Evolutionary conservation across 53 echinoderm and acorn worm species (phyloP).

Genomic region (Henricia sp.): DNA sequence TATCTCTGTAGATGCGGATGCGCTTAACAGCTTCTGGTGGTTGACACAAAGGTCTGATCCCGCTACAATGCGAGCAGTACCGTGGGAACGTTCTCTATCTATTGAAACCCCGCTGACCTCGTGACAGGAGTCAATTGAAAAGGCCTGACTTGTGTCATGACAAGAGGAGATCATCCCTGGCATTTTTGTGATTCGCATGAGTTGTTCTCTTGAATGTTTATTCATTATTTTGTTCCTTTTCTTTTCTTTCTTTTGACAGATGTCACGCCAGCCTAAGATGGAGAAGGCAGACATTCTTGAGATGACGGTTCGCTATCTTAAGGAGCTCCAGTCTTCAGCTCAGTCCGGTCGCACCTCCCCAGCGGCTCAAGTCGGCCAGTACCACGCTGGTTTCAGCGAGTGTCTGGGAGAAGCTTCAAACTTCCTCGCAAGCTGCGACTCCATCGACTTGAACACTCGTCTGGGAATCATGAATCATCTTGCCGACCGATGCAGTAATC

Average conservation of each 20-base stretch:
- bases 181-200: neutral
- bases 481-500: slow-evolving; percentile 74
- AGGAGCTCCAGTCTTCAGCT: slow-evolving; percentile 75
- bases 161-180: neutral
- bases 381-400: slow-evolving; percentile 94
- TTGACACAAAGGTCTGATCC: neutral
- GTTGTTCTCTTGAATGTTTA: neutral
- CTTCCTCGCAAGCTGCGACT: slow-evolving; percentile 80
- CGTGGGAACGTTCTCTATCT: no score
- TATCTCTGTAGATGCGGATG: neutral
- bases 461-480: slow-evolving; percentile 87
- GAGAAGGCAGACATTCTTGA: slow-evolving; percentile 97
- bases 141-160: neutral
- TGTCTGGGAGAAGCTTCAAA: slow-evolving; percentile 90
- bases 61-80: neutral
- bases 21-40: slow-evolving; percentile 48
- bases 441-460: slow-evolving; percentile 77
- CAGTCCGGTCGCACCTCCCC: slow-evolving; percentile 15
- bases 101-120: no score
- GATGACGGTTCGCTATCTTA: slow-evolving; percentile 89
- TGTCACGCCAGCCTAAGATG: slow-evolving; percentile 83
- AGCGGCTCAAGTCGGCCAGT: slow-evolving; percentile 68
- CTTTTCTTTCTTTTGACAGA: slow-evolving; percentile 58
- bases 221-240: slow-evolving; percentile 1
- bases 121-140: no score